phyloP scores from a whole-genome alignment of 2,113 vertebrate species.

The Lates calcarifer region DNA sequence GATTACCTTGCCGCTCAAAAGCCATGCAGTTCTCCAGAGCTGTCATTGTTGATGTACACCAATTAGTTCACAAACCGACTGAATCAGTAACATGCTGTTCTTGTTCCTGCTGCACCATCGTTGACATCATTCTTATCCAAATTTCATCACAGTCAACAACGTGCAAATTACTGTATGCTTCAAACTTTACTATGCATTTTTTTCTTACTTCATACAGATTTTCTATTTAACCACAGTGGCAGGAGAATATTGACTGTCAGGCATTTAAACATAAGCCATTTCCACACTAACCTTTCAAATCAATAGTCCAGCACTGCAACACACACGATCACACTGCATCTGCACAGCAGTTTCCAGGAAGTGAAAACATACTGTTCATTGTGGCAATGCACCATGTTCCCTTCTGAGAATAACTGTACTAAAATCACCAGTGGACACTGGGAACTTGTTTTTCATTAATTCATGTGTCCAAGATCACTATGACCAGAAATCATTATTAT shows the following conservation, averaged over 20 bases:
- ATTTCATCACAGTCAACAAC: slow-evolving; percentile 9
- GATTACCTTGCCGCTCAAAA: slow-evolving; percentile 35
- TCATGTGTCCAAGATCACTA: background rate
- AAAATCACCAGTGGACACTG: background rate
- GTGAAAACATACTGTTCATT: background rate
- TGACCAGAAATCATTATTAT: background rate
- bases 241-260: background rate
- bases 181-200: background rate
- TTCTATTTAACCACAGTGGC: background rate
- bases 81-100: slow-evolving; percentile 50
- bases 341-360: background rate
- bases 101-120: slow-evolving; percentile 19
- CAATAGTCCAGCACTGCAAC: background rate
- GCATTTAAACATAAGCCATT: background rate
- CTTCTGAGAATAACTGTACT: background rate
- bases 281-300: slow-evolving; percentile 6
- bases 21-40: background rate
- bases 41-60: slow-evolving; percentile 35
- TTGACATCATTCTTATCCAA: slow-evolving; percentile 5
- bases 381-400: background rate
- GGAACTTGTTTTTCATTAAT: background rate
- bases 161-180: slow-evolving; percentile 8
- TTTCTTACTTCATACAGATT: background rate
- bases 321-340: background rate
- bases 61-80: slow-evolving; percentile 34